Conservation (phyloP, 2,888 invertebrate species). For the Lymantria dispar region DNA sequence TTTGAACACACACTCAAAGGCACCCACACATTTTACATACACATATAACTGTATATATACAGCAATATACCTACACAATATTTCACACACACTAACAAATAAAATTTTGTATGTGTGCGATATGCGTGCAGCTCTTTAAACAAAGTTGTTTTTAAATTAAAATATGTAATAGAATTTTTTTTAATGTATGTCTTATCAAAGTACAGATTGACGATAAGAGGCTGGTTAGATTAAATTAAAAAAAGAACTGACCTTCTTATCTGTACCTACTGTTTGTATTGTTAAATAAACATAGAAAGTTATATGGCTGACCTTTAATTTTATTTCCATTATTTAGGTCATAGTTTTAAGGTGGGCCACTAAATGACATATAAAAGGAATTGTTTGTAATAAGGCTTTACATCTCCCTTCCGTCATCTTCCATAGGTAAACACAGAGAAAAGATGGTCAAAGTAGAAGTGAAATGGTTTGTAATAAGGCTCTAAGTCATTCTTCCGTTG, state of each 20-base stretch:
- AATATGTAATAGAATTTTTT: constrained; percentile 22
- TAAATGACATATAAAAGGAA: no score
- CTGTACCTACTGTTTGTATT: background rate
- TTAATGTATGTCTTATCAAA: constrained; percentile 6
- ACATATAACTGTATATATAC: background rate
- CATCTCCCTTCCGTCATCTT: no score
- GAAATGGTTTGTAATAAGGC: no score
- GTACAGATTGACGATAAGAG: constrained; percentile 7
- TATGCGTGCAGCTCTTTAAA: constrained; percentile 14
- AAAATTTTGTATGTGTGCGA: constrained; percentile 20
- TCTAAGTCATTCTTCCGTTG: no score
- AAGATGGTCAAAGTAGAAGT: no score
- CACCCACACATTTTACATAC: background rate
- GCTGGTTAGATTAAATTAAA: constrained; percentile 1
- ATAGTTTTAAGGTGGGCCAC: background rate
- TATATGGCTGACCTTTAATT: background rate
- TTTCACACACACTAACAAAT: constrained; percentile 6
- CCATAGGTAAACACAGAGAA: no score
- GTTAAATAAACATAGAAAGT: background rate
- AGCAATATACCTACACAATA: background rate
- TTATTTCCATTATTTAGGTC: constrained; percentile 2
- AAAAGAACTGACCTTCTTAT: background rate
- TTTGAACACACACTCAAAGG: no score
- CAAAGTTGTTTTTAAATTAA: constrained; percentile 27
- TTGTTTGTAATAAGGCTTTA: no score